These are phyloP conservation scores for Subacronicta megacephala DNA, from an alignment of 2,888 invertebrate genomes.

Conservation along the genomic window DNA sequence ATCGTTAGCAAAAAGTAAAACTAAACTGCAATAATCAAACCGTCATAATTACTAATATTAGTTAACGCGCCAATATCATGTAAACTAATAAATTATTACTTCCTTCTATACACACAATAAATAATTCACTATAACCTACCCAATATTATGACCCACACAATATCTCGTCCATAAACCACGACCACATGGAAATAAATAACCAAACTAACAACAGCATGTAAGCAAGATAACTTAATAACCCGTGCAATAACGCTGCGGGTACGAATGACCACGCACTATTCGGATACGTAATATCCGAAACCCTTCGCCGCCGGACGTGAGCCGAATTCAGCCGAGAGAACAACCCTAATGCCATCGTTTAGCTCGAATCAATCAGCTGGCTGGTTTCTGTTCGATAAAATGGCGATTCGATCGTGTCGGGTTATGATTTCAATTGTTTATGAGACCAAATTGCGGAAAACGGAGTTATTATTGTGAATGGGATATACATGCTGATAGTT, in stretches of 20 bases:
- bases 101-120: neutral
- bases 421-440: constrained; percentile 46
- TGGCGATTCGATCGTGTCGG: constrained; percentile 40
- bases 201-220: constrained; percentile 48
- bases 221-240: constrained; percentile 59
- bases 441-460: constrained; percentile 16
- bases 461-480: neutral
- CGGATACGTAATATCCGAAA: constrained; percentile 58
- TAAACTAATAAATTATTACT: neutral
- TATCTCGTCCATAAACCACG: constrained; percentile 12
- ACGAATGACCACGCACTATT: constrained; percentile 55
- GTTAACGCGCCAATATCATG: too few relatives aligned
- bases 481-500: neutral
- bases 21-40: neutral
- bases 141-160: constrained; percentile 22
- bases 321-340: constrained; percentile 39
- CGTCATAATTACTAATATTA: neutral
- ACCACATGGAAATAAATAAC: constrained; percentile 44
- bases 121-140: neutral
- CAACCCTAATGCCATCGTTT: constrained; percentile 52
- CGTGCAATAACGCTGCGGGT: constrained; percentile 51
- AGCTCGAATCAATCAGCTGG: constrained; percentile 50
- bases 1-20: too few relatives aligned
- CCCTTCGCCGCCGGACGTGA: constrained; percentile 52
- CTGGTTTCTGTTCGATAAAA: constrained; percentile 45